Percentiles rank a stretch among this genome's conserved stretches.
Conservation (phyloP, 2,113 vertebrate genomes). For the Balaeniceps rex region DNA sequence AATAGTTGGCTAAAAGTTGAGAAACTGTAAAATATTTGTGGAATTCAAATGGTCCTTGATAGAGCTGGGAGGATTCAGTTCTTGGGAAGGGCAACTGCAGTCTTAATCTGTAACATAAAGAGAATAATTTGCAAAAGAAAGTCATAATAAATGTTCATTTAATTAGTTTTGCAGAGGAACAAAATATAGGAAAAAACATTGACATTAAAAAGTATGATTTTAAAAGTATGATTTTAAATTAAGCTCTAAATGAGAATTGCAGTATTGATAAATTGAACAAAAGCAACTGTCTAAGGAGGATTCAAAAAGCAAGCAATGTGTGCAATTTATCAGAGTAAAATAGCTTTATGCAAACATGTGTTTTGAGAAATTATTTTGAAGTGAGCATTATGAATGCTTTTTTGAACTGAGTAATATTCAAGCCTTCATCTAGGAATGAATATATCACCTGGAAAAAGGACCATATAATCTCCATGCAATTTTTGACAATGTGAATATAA, state of each 20-base stretch:
- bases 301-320: slow-evolving; percentile 47
- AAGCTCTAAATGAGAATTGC: slow-evolving; percentile 36
- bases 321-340: slow-evolving; percentile 32
- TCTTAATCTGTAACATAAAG: not conserved
- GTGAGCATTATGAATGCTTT: slow-evolving; percentile 49
- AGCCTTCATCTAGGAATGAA: slow-evolving; percentile 38
- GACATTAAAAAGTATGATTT: not conserved
- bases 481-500: slow-evolving; percentile 18
- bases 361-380: slow-evolving; percentile 56
- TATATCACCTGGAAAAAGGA: slow-evolving; percentile 51
- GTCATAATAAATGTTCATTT: not conserved
- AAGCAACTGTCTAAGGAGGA: slow-evolving; percentile 14
- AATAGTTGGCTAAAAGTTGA: not conserved
- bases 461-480: not conserved
- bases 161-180: slow-evolving; percentile 8
- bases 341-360: slow-evolving; percentile 42
- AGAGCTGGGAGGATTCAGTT: not conserved
- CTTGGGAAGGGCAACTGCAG: not conserved
- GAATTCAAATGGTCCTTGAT: not conserved
- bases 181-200: slow-evolving; percentile 14
- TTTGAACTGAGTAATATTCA: slow-evolving; percentile 41
- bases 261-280: slow-evolving; percentile 55
- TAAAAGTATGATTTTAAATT: slow-evolving; percentile 23
- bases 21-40: not conserved
- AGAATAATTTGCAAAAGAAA: not conserved